These are phyloP conservation scores for Bombus polaris DNA, from an alignment of 1,140 invertebrate species.

Conservation along the genomic window DNA sequence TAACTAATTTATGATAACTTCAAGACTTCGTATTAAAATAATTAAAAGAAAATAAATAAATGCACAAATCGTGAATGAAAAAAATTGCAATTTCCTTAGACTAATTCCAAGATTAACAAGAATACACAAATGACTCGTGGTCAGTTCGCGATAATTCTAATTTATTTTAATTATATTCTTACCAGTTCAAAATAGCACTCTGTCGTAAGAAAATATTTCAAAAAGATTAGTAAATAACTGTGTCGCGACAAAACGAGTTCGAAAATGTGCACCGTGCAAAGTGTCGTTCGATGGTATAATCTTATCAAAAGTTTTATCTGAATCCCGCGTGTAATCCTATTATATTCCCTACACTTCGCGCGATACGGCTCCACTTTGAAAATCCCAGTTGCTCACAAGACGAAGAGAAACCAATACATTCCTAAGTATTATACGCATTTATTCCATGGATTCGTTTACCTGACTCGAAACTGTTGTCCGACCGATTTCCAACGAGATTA, in stretches of 20 bases:
- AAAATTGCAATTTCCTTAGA: background rate
- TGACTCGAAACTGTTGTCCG: background rate
- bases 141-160: background rate
- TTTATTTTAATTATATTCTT: background rate
- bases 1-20: too few relatives aligned
- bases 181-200: too few relatives aligned
- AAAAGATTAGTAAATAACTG: background rate
- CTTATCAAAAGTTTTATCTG: conserved; percentile 56
- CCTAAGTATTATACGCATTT: too few relatives aligned
- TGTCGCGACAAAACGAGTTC: background rate
- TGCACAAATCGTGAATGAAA: background rate
- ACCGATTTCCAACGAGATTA: background rate
- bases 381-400: background rate
- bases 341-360: conserved; percentile 27
- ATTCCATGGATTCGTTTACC: background rate
- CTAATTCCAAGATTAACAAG: background rate
- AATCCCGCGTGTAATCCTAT: conserved; percentile 44
- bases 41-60: too few relatives aligned
- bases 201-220: too few relatives aligned
- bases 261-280: background rate
- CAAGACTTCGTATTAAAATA: too few relatives aligned
- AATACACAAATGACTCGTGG: background rate
- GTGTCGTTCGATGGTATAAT: conserved; percentile 33
- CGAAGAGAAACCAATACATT: background rate
- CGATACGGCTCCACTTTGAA: background rate